Conservation (phyloP, 1,140 invertebrate species). For the Anthonomus grandis region DNA sequence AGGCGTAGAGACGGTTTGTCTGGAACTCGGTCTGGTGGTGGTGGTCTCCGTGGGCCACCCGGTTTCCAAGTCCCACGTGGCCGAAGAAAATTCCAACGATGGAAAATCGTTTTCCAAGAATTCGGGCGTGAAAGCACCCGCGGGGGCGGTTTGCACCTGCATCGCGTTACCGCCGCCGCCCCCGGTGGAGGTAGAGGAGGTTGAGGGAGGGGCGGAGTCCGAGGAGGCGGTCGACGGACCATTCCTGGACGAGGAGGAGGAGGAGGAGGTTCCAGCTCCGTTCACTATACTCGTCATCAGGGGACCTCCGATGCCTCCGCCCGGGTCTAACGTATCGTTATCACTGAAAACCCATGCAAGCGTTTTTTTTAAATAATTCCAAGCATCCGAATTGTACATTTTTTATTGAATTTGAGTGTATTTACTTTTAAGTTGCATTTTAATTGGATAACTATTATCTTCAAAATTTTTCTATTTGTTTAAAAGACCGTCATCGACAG, state of each 20-base stretch:
- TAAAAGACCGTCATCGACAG: too few relatives aligned
- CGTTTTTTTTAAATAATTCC: too few relatives aligned
- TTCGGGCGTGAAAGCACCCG: slow-evolving; percentile 45
- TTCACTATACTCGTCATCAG: slow-evolving; percentile 65
- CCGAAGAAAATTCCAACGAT: slow-evolving; percentile 56
- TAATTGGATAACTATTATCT: too few relatives aligned
- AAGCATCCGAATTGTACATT: too few relatives aligned
- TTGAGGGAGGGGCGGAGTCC: slow-evolving; percentile 34
- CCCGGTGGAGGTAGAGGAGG: slow-evolving; percentile 40
- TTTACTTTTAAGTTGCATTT: too few relatives aligned
- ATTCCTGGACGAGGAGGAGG: slow-evolving; percentile 41
- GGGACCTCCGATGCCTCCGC: slow-evolving; percentile 56
- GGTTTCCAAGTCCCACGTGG: slow-evolving; percentile 55
- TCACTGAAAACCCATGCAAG: slow-evolving; percentile 45
- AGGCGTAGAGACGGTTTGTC: slow-evolving; percentile 54
- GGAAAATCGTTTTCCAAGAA: slow-evolving; percentile 57
- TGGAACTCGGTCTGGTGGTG: slow-evolving; percentile 55
- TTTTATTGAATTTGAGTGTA: too few relatives aligned
- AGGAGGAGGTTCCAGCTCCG: slow-evolving; percentile 45
- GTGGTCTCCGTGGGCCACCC: slow-evolving; percentile 46
- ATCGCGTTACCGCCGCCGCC: too few relatives aligned
- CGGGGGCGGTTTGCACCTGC: slow-evolving; percentile 26
- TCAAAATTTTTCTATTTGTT: too few relatives aligned
- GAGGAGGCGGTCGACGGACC: slow-evolving; percentile 19
- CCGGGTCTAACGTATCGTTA: slow-evolving; percentile 51